phyloP scores from a whole-genome alignment of 2,888 invertebrate genomes.

The Lithophane leautieri region DNA sequence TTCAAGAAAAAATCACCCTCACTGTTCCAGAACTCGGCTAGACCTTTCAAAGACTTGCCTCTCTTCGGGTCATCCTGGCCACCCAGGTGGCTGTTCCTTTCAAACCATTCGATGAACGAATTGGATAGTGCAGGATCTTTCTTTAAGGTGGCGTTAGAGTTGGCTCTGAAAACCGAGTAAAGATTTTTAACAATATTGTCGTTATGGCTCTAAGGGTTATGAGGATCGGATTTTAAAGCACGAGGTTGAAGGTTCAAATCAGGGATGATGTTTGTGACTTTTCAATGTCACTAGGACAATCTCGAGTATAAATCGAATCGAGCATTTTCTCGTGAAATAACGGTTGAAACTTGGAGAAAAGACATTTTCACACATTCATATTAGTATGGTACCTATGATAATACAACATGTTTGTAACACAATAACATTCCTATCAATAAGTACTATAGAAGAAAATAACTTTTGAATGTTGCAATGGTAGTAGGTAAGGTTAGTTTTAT shows the following conservation, averaged over 20 bases:
- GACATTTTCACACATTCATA: too few relatives aligned
- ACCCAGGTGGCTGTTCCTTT: slow-evolving; percentile 91
- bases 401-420: too few relatives aligned
- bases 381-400: too few relatives aligned
- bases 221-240: not conserved
- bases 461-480: too few relatives aligned
- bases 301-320: too few relatives aligned
- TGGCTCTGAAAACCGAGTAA: slow-evolving; percentile 74
- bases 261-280: too few relatives aligned
- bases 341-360: too few relatives aligned
- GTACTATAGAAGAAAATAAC: too few relatives aligned
- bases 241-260: not conserved
- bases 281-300: not conserved
- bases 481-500: too few relatives aligned
- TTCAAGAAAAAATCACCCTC: slow-evolving; percentile 93
- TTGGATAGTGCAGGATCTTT: slow-evolving; percentile 80
- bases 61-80: slow-evolving; percentile 89
- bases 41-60: slow-evolving; percentile 91
- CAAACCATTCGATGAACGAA: slow-evolving; percentile 91
- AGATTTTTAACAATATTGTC: not conserved
- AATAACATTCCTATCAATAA: too few relatives aligned
- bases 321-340: too few relatives aligned
- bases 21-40: slow-evolving; percentile 92
- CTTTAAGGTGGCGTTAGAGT: slow-evolving; percentile 73
- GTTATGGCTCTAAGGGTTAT: not conserved